Evolutionary conservation across 2,113 vertebrate species (phyloP), one percentile per base, ranked within the genome.

Genomic region (Perccottus glenii): DNA sequence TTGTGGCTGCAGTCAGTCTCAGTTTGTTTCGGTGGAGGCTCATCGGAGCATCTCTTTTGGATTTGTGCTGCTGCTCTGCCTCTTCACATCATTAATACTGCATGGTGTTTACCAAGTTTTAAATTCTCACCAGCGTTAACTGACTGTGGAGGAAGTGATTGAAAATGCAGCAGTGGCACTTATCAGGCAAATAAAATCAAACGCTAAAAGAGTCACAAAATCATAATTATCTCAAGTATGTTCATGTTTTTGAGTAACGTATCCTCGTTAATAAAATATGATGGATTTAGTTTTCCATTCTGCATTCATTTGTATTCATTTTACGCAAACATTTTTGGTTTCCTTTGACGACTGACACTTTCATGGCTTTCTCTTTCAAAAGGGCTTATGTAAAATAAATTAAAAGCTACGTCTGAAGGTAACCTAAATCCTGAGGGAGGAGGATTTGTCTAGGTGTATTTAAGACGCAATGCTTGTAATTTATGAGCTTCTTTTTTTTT

Each of bases 381-480:
- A 78, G 70, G 62, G 67, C 65, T 74, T 67, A 75, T 86, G 71
- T 53, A 80, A 88, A 88, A 89, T 86, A 38, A 84, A 88, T 87
- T 46, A 66, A 68, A 62, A 63, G 52, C 15, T 78, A 61, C 70
- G 64, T 87, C 82, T 73, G 69, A 82, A 80, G 52, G 70, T 71
- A 84, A 85, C 72, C 67, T 68, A 63, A 81, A 70, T 88, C 87
- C 80, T 72, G 11, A 57, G 78, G 76, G 83, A 89, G 73, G 64
- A 7, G 70, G 78, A 67, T 86, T 86, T 88, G 70, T 90, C 70
- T 70, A 80, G 68, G 80, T 87, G 85, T 91, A 89, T 83, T 90
- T 91, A 91, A 90, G 74, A 87, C 81, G 81, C 84, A 89, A 70
- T 72, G 67, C 73, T 83, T 90, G 82, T 87, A 81, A 91, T 88